Percentiles rank a stretch among this genome's conserved stretches.
These are phyloP conservation scores for Myodes glareolus DNA, from an alignment of 2,113 vertebrate genomes.

Conservation along the genomic window DNA sequence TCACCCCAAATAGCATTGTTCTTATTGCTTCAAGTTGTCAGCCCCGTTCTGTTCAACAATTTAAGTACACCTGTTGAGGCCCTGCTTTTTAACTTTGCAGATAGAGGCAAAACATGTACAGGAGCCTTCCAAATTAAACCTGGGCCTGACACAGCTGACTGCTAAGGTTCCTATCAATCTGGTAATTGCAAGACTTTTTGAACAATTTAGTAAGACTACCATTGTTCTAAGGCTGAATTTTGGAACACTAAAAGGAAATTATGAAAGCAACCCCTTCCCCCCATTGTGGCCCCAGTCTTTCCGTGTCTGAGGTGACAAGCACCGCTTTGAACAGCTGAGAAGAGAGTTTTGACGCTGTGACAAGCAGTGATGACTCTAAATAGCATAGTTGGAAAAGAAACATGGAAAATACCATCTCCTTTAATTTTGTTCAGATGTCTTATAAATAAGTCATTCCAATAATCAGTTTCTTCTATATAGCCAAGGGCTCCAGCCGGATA, in stretches of 20 bases:
- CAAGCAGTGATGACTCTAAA: background rate
- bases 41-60: background rate
- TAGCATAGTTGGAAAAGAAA: background rate
- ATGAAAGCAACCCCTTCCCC: background rate
- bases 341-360: background rate
- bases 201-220: slow-evolving; percentile 1
- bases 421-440: slow-evolving; percentile 35
- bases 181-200: background rate
- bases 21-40: background rate
- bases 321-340: background rate
- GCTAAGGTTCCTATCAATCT: background rate
- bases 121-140: background rate
- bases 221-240: slow-evolving; percentile 21
- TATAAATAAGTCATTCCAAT: slow-evolving; percentile 34
- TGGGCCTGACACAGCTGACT: background rate
- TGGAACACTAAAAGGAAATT: background rate
- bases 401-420: background rate
- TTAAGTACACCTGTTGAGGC: background rate
- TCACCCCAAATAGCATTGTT: background rate
- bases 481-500: background rate
- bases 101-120: background rate
- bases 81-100: slow-evolving; percentile 13
- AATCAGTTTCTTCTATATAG: background rate
- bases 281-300: rapidly evolving
- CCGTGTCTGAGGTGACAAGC: background rate